Evolutionary conservation across 2,113 vertebrate species (phyloP).

Genomic region (Sinosuthora webbiana): DNA sequence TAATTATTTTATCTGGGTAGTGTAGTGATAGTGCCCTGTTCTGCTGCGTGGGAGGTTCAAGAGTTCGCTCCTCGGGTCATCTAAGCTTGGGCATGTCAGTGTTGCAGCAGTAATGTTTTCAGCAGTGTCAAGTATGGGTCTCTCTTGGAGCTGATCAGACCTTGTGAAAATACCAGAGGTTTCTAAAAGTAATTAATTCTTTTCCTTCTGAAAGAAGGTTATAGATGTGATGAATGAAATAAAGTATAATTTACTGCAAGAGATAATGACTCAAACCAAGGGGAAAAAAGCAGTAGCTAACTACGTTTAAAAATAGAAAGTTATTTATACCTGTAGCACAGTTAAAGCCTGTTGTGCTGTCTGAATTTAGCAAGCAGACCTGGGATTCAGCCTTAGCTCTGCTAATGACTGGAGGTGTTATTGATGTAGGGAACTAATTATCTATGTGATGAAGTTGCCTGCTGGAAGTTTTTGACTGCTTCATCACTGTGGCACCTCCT

Average conservation of each 20-base stretch:
- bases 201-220: not conserved
- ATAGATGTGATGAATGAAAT: not conserved
- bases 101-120: not conserved
- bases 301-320: conserved; percentile 9
- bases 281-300: not conserved
- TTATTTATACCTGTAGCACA: conserved; percentile 1
- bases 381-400: not conserved
- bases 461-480: conserved; percentile 19
- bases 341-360: conserved; percentile 18
- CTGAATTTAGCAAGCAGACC: conserved; percentile 9
- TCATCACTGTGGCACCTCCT: not conserved
- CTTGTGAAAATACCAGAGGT: not conserved
- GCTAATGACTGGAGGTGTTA: not conserved
- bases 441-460: not conserved
- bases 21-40: not conserved
- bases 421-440: conserved; percentile 36
- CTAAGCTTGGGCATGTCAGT: not conserved
- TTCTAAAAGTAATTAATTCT: conserved; percentile 13
- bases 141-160: not conserved
- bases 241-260: conserved; percentile 7
- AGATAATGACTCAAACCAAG: conserved; percentile 1
- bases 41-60: not conserved
- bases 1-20: not conserved
- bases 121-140: not conserved
- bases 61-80: not conserved